phyloP scores from a whole-genome alignment of 92 coral and sea anemone genomes.

The Siderastrea radians region DNA sequence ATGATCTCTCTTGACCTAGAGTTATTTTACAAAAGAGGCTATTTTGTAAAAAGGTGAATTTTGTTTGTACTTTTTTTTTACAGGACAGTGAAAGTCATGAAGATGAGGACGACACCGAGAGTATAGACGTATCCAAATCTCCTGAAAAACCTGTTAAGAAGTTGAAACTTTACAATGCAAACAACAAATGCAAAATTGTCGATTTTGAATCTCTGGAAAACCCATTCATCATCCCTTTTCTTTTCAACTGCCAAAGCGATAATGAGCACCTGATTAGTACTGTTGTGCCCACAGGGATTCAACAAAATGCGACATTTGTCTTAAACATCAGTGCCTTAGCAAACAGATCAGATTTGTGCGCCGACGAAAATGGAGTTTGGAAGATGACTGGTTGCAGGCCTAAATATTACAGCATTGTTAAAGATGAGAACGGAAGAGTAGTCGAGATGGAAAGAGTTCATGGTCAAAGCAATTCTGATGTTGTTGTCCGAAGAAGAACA shows the following conservation, averaged over 20 bases:
- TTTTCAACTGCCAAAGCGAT: slow-evolving; percentile 47
- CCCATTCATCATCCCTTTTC: slow-evolving; percentile 53
- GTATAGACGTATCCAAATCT: slow-evolving; percentile 2
- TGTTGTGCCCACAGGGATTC: slow-evolving; percentile 48
- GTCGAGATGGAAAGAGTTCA: slow-evolving; percentile 23
- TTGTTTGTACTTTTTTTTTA: not conserved
- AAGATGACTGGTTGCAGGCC: slow-evolving; percentile 44
- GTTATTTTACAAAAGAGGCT: not conserved
- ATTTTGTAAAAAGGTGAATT: slow-evolving; percentile 1
- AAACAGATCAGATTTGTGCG: slow-evolving; percentile 53
- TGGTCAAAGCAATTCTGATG: slow-evolving; percentile 38
- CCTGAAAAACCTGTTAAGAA: slow-evolving; percentile 5
- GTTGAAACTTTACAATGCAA: slow-evolving; percentile 32
- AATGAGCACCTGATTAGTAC: slow-evolving; percentile 44
- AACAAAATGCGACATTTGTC: slow-evolving; percentile 62
- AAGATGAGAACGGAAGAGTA: slow-evolving; percentile 31
- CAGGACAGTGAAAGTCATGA: not conserved
- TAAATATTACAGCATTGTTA: slow-evolving; percentile 32
- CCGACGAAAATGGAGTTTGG: slow-evolving; percentile 75
- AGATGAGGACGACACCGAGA: not conserved
- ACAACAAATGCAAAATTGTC: slow-evolving; percentile 16
- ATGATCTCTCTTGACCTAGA: not conserved
- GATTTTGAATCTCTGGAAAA: slow-evolving; percentile 43
- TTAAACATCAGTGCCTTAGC: slow-evolving; percentile 51
- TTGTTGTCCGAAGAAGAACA: slow-evolving; percentile 58